These are phyloP conservation scores for Gadopsis marmoratus DNA, from an alignment of 2,797 vertebrate genomes.

Conservation along the genomic window DNA sequence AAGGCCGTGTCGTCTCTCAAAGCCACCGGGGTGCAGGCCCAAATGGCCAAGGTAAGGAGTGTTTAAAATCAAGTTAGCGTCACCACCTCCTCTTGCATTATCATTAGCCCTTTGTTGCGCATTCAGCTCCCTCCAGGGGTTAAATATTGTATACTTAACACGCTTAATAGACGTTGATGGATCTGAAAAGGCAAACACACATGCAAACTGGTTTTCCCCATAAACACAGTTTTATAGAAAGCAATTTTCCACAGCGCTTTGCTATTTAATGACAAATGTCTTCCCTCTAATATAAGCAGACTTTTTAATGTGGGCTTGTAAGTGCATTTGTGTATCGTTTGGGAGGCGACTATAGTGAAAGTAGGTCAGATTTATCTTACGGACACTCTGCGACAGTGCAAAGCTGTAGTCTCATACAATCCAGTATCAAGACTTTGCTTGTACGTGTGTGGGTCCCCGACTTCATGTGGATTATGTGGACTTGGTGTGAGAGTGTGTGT, in stretches of 20 bases:
- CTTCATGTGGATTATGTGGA: slow-evolving; percentile 28
- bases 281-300: slow-evolving; percentile 33
- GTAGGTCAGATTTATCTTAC: slow-evolving; percentile 46
- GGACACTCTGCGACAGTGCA: slow-evolving; percentile 24
- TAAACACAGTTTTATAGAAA: slow-evolving; percentile 61
- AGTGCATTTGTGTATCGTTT: slow-evolving; percentile 29
- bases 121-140: slow-evolving; percentile 18
- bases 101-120: slow-evolving; percentile 23
- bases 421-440: slow-evolving; percentile 14
- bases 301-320: slow-evolving; percentile 42
- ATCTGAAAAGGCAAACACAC: slow-evolving; percentile 35
- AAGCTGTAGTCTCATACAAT: slow-evolving; percentile 3
- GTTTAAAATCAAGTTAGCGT: slow-evolving; percentile 31
- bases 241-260: slow-evolving; percentile 40
- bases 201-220: slow-evolving; percentile 47
- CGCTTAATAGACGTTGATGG: slow-evolving; percentile 38
- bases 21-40: slow-evolving; percentile 95
- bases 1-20: slow-evolving; percentile 98
- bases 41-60: slow-evolving; percentile 95
- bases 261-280: slow-evolving; percentile 42
- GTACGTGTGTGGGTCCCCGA: neutral
- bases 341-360: slow-evolving; percentile 21
- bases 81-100: slow-evolving; percentile 30
- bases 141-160: slow-evolving; percentile 37
- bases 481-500: neutral